These are phyloP conservation scores for Drosophila multiciliata DNA, from an alignment of 2,888 invertebrate species.

Conservation along the genomic window DNA sequence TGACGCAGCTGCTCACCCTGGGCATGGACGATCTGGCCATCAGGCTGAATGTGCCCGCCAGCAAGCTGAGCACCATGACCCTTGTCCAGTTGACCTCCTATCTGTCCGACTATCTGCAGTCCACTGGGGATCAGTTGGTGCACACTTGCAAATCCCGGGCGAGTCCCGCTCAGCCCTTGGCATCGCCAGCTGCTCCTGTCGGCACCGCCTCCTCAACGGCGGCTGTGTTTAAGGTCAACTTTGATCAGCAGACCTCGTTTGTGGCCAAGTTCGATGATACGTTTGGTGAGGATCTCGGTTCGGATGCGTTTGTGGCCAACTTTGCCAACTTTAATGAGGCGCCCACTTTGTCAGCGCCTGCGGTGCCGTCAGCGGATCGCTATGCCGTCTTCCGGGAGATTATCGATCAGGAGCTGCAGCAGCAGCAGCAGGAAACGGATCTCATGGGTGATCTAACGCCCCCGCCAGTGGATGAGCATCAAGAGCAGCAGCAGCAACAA, in stretches of 20 bases:
- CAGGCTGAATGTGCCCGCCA: constrained; percentile 91
- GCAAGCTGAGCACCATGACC: constrained; percentile 93
- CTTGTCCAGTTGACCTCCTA: constrained; percentile 94
- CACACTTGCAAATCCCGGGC: constrained; percentile 62
- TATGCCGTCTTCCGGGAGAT: constrained; percentile 96
- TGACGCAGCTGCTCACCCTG: constrained; percentile 92
- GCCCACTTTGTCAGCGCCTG: constrained; percentile 48
- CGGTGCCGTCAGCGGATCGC: constrained; percentile 89
- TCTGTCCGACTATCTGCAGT: constrained; percentile 86
- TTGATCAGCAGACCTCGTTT: constrained; percentile 85
- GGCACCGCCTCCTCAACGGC: constrained; percentile 9
- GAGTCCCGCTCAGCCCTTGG: constrained; percentile 35
- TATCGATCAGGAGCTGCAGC: constrained; percentile 90
- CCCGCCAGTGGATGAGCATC: constrained; percentile 53
- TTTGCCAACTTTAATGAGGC: constrained; percentile 87
- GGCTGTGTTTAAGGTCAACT: constrained; percentile 84
- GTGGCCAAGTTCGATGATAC: constrained; percentile 89
- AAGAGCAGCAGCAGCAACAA: constrained; percentile 35
- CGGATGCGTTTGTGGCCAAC: constrained; percentile 87
- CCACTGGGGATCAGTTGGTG: constrained; percentile 84
- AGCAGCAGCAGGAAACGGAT: constrained; percentile 85
- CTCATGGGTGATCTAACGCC: constrained; percentile 79
- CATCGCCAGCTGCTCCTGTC: constrained; percentile 20
- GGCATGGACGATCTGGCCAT: constrained; percentile 92
- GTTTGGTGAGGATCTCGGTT: constrained; percentile 85